Evolutionary conservation across 2,113 vertebrate species (phyloP).

Genomic region (Phyllostomus discolor): DNA sequence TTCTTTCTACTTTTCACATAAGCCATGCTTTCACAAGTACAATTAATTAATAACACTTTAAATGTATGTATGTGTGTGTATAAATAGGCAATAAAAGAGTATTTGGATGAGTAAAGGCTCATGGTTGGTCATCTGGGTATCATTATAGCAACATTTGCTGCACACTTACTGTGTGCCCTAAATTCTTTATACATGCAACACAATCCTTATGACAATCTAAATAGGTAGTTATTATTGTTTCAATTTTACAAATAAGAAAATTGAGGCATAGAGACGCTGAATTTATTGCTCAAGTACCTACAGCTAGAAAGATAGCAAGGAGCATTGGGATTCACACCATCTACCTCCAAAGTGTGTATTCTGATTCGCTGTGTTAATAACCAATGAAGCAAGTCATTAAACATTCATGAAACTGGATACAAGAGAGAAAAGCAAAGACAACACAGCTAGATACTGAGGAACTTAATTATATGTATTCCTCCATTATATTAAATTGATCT

Average conservation of each 20-base stretch:
- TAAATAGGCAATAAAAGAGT: neutral
- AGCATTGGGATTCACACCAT: neutral
- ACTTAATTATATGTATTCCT: neutral
- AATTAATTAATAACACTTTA: slow-evolving; percentile 21
- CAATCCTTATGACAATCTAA: neutral
- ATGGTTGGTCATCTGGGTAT: neutral
- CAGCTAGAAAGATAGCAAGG: neutral
- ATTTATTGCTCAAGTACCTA: neutral
- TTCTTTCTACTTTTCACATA: neutral
- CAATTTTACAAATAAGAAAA: slow-evolving; percentile 7
- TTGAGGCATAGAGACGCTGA: neutral
- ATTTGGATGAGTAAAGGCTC: neutral
- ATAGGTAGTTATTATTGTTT: neutral
- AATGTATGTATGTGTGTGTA: neutral
- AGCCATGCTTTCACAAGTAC: neutral
- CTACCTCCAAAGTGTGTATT: neutral
- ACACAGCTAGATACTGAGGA: neutral
- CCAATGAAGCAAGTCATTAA: neutral
- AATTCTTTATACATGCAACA: neutral
- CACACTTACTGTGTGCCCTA: neutral
- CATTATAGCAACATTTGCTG: neutral
- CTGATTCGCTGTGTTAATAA: neutral
- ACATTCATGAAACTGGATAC: neutral
- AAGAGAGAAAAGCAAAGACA: neutral
- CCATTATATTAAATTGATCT: neutral